Conservation (phyloP, 2,888 invertebrate species). For the Rhaphigaster nebulosa region DNA sequence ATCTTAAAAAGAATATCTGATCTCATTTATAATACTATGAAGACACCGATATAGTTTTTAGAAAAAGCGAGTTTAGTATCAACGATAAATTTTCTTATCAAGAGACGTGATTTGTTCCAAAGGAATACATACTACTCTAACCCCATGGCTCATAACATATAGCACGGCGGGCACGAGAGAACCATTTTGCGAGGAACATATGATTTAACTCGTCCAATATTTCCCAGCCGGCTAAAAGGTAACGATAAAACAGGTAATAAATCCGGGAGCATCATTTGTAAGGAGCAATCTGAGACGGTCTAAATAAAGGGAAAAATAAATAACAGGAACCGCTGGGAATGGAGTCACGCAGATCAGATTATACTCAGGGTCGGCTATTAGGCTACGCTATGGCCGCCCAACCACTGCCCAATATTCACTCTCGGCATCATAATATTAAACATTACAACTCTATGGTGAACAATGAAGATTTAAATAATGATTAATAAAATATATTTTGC, state of each 20-base stretch:
- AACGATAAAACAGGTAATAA: slow-evolving; percentile 41
- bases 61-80: no score
- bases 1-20: no score
- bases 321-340: neutral
- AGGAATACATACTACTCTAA: neutral
- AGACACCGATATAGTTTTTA: no score
- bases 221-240: slow-evolving; percentile 3
- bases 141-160: neutral
- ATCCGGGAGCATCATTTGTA: slow-evolving; percentile 35
- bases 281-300: slow-evolving; percentile 29
- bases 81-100: slow-evolving; percentile 11
- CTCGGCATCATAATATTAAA: neutral
- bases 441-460: neutral
- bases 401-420: neutral
- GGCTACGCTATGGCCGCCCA: neutral
- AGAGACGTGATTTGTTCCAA: neutral
- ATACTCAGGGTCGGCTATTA: neutral
- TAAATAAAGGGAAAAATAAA: slow-evolving; percentile 46
- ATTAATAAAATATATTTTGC: no score
- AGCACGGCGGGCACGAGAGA: neutral
- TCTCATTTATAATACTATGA: no score
- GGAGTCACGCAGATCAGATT: slow-evolving; percentile 43
- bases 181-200: slow-evolving; percentile 16
- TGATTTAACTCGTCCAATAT: slow-evolving; percentile 12
- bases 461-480: neutral